These are phyloP conservation scores for Nesometra sesokonis DNA, from an alignment of 35 echinoderm and acorn worm genomes.

Conservation along the genomic window DNA sequence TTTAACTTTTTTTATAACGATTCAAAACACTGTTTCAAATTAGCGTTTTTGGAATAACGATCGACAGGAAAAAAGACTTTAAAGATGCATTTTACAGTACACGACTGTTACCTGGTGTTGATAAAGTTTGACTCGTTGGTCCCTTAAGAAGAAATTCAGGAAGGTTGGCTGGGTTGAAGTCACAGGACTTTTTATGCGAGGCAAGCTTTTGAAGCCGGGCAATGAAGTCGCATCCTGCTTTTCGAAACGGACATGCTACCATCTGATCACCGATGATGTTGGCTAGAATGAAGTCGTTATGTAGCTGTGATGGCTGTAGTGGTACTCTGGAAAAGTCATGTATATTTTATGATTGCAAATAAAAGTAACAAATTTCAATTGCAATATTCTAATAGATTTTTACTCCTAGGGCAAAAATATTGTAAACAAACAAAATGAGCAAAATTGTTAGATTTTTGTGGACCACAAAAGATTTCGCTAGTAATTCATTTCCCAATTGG, in stretches of 20 bases:
- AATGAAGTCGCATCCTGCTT: constrained; percentile 48
- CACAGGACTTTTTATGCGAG: constrained; percentile 48
- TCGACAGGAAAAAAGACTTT: too few relatives aligned
- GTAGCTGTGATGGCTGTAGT: constrained; percentile 36
- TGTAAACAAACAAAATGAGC: too few relatives aligned
- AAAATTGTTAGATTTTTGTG: too few relatives aligned
- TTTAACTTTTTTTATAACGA: too few relatives aligned
- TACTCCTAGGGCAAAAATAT: too few relatives aligned
- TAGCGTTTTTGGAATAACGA: too few relatives aligned
- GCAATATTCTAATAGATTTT: too few relatives aligned
- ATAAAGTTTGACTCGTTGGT: not conserved
- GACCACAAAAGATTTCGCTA: too few relatives aligned
- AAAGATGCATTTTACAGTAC: too few relatives aligned
- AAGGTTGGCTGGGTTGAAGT: constrained; percentile 64
- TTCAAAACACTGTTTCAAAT: too few relatives aligned
- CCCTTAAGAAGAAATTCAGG: constrained; percentile 39
- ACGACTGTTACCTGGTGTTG: not conserved
- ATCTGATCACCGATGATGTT: constrained; percentile 90
- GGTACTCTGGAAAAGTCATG: constrained; percentile 5
- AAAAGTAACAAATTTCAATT: too few relatives aligned
- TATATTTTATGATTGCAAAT: not conserved
- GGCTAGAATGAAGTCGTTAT: constrained; percentile 72
- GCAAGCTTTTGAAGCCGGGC: constrained; percentile 49
- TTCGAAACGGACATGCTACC: constrained; percentile 61
- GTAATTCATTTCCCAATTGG: too few relatives aligned